Percentiles rank a stretch among this genome's conserved stretches.
Evolutionary conservation across 2,113 vertebrate species (phyloP).

Genomic region (Galemys pyrenaicus): DNA sequence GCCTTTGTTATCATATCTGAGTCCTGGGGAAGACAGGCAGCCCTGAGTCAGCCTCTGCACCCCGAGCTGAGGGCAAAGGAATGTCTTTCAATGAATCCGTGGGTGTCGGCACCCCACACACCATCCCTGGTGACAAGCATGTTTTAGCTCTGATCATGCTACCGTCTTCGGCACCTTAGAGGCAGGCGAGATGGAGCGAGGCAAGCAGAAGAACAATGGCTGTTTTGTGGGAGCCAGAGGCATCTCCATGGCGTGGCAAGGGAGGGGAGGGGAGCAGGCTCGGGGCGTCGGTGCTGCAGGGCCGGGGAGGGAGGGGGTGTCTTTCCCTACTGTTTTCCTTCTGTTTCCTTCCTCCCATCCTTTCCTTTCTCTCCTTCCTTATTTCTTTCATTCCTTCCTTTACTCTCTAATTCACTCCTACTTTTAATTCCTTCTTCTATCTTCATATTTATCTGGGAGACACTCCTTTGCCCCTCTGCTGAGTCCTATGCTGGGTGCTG

Average conservation of each 20-base stretch:
- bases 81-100: not conserved
- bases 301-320: too few relatives aligned
- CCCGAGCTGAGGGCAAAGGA: not conserved
- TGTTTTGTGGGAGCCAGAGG: conserved; percentile 22
- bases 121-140: not conserved
- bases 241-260: not conserved
- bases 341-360: not conserved
- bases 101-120: not conserved
- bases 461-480: not conserved
- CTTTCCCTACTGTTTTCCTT: not conserved
- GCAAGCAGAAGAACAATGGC: conserved; percentile 52
- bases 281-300: not conserved
- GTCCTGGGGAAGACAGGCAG: not conserved
- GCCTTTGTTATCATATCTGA: not conserved
- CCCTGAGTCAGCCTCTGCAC: not conserved
- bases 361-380: not conserved
- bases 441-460: not conserved
- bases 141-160: conserved; percentile 45
- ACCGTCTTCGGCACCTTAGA: not conserved
- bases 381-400: not conserved
- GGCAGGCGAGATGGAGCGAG: not conserved
- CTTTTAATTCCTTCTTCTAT: not conserved
- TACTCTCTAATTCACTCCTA: not conserved
- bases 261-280: not conserved
- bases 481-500: not conserved